Evolutionary conservation across 92 coral and sea anemone species (phyloP), one percentile per base, ranked within the genome.

Genomic region (Bergia sp.): DNA sequence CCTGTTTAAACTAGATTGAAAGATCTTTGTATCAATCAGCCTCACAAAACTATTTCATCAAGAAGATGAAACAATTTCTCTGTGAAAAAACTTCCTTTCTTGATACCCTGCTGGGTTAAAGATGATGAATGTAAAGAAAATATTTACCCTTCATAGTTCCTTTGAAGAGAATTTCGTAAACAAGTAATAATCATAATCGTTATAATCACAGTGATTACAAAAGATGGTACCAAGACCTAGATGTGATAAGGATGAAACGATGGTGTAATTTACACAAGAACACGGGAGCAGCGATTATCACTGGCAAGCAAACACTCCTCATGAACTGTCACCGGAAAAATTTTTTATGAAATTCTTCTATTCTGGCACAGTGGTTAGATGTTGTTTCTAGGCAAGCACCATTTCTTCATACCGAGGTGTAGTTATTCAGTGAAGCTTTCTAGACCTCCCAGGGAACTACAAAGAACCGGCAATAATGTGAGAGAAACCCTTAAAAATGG

Each of bases 111-210:
- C 91, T 73, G 89, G 58, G 94, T 79, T 44, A 76, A 74, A 84
- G 85, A 39, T 83, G 71, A 86, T 80, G 57, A 81, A 64, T 67
- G 45, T 77, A 92, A 93, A 90, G 88, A 95, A 90, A 95, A 95
- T 95, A 93, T 95, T 95, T 92, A 93, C 91, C 91, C 93, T 93
- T 91, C 77, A 90, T 65, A 85, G 92, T 91, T 91, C 93, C 82
- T 85, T 92, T 82, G 80, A 91, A 87, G 93, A 94, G 88, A 93
- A 94, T 87, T 92, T 89, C 96, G 89, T 92, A 96, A 96, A 94
- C 96, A 96, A 95, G 97, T 93, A 93, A 94, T 96, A 94, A 93
- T 82, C 92, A 81, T 95, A 90, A 95, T 96, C 97, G 93, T 75
- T 76, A 58, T 95, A 92, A 95, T 95, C 95, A 90, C 94, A 58